Conservation (phyloP, 2,888 invertebrate species). For the Hypercompe scribonia region DNA sequence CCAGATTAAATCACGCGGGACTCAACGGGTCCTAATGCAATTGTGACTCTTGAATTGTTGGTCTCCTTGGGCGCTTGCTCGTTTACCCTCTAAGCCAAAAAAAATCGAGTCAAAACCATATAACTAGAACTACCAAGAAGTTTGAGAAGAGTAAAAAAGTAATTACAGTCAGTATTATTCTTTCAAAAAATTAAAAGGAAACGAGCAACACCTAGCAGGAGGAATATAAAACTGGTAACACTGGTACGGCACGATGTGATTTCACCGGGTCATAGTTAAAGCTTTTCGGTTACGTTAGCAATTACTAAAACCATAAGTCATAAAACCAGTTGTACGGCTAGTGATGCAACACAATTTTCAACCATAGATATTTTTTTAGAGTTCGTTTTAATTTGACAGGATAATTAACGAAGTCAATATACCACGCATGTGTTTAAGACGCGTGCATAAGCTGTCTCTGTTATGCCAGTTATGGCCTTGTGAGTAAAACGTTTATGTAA, state of each 20-base stretch:
- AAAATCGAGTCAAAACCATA: too few relatives aligned
- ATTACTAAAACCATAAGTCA: conserved; percentile 2
- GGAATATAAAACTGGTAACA: neutral
- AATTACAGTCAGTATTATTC: too few relatives aligned
- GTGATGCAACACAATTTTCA: conserved; percentile 19
- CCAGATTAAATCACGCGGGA: too few relatives aligned
- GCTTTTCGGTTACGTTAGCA: conserved; percentile 2
- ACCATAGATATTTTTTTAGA: conserved; percentile 10
- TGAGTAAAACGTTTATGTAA: neutral
- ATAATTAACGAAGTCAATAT: conserved; percentile 17
- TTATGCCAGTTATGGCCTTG: conserved; percentile 7
- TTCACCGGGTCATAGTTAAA: conserved; percentile 5
- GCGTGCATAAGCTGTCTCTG: conserved; percentile 2
- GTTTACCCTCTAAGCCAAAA: too few relatives aligned
- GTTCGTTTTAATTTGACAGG: conserved; percentile 18
- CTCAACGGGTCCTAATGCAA: too few relatives aligned
- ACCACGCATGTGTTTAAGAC: neutral
- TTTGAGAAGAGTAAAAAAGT: too few relatives aligned
- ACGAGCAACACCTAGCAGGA: neutral
- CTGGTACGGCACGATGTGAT: neutral
- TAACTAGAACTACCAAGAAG: too few relatives aligned
- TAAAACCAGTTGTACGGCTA: conserved; percentile 12
- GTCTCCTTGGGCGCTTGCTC: too few relatives aligned
- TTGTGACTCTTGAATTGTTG: too few relatives aligned
- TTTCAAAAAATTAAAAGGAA: neutral